Evolutionary conservation across 2,797 vertebrate species (phyloP).

Genomic region (Chelon auratus): DNA sequence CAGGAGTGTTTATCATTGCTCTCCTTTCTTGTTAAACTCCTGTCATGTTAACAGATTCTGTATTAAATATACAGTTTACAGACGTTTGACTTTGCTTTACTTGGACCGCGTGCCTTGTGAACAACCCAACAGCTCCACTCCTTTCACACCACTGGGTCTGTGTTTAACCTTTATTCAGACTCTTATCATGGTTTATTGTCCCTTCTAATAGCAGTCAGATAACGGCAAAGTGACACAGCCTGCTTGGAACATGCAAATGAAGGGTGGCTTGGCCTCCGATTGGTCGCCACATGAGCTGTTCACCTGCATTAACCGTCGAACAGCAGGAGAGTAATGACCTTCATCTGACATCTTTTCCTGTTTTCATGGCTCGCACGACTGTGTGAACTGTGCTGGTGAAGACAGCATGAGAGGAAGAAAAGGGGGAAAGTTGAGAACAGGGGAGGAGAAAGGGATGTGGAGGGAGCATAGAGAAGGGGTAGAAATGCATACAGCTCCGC

Average conservation of each 20-base stretch:
- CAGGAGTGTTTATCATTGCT: slow-evolving; percentile 7
- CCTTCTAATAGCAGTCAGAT: background rate
- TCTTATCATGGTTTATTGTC: background rate
- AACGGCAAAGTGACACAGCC: slow-evolving; percentile 33
- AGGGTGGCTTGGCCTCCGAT: slow-evolving; percentile 6
- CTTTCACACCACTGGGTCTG: background rate
- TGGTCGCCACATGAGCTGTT: slow-evolving; percentile 6
- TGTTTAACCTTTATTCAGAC: slow-evolving; percentile 12
- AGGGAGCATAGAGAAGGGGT: slow-evolving; percentile 16
- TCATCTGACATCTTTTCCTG: background rate
- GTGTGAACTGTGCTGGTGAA: slow-evolving; percentile 22
- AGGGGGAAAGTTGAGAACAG: slow-evolving; percentile 19
- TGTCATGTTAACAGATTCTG: background rate
- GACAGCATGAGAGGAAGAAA: slow-evolving; percentile 34
- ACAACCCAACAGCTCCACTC: background rate
- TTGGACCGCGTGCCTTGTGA: background rate
- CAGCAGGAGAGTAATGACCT: slow-evolving; percentile 25
- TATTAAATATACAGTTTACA: background rate
- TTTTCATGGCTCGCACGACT: background rate
- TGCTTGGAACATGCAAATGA: background rate
- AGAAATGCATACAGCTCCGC: slow-evolving; percentile 25
- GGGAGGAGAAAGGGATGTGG: background rate
- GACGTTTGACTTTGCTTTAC: background rate
- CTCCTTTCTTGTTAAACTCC: background rate
- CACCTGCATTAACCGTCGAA: slow-evolving; percentile 15